Evolutionary conservation across 2,797 vertebrate species (phyloP).

Genomic region (Paramormyrops hopkinsi): DNA sequence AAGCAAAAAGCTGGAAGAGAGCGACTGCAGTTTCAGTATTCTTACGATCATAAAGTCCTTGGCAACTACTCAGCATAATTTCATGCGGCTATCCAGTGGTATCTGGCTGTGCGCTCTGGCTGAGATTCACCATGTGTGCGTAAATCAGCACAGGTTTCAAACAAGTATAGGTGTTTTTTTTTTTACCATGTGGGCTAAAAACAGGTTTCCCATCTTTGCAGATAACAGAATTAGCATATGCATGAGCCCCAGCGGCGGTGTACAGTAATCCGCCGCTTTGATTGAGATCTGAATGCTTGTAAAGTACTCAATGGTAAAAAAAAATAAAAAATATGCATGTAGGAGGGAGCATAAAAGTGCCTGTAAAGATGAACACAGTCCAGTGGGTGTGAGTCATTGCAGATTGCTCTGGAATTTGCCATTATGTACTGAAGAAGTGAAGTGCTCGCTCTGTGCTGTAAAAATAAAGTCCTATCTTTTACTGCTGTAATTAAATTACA

Average conservation of each 20-base stretch:
- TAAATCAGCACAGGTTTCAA: conserved; percentile 7
- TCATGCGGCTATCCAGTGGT: conserved; percentile 2
- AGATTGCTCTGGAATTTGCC: conserved; percentile 11
- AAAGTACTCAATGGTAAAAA: conserved; percentile 7
- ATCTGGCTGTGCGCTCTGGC: not conserved
- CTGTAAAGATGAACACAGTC: not conserved
- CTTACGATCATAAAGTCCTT: conserved; percentile 8
- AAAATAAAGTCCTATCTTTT: conserved; percentile 4
- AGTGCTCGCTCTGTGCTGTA: not conserved
- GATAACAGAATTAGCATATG: conserved; percentile 7
- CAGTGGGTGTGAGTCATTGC: conserved; percentile 8
- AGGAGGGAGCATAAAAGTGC: not conserved
- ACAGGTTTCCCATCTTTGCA: conserved; percentile 13
- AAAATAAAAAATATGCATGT: not conserved
- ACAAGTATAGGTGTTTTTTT: not conserved
- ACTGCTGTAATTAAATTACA: conserved; percentile 11
- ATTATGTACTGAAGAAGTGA: conserved; percentile 7
- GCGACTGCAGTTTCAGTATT: not conserved
- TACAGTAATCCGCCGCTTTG: not conserved
- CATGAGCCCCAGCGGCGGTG: not conserved
- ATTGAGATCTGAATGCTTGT: conserved; percentile 2
- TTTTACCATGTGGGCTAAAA: not conserved
- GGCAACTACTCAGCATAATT: conserved; percentile 6
- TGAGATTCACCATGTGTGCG: not conserved
- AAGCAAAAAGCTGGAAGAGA: not conserved